These are phyloP conservation scores for Heliconius charithonia DNA, from an alignment of 2,888 invertebrate genomes.

Conservation along the genomic window DNA sequence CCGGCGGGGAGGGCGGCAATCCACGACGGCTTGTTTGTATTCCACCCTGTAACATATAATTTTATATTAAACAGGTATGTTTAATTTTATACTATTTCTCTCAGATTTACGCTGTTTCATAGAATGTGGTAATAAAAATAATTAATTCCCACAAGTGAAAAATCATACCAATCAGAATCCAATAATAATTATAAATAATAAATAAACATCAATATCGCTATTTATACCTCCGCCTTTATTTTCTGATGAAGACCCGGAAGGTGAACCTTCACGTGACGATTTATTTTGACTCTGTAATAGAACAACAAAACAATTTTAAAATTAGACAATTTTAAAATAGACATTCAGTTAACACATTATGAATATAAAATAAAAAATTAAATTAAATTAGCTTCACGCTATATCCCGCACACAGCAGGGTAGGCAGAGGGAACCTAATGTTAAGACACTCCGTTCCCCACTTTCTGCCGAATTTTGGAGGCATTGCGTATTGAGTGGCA, in stretches of 20 bases:
- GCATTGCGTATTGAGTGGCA: too few relatives aligned
- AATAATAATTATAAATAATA: too few relatives aligned
- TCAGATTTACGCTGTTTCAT: too few relatives aligned
- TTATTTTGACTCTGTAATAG: constrained; percentile 64
- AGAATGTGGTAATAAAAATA: too few relatives aligned
- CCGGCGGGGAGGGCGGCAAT: constrained; percentile 69
- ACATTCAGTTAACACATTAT: neutral
- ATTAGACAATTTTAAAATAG: too few relatives aligned
- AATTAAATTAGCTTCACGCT: neutral
- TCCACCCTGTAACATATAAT: constrained; percentile 57
- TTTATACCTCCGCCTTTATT: constrained; percentile 60
- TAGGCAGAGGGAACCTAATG: neutral
- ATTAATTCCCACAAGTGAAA: too few relatives aligned
- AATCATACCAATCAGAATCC: too few relatives aligned
- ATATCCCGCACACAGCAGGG: neutral
- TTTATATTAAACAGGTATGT: neutral
- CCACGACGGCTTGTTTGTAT: constrained; percentile 69
- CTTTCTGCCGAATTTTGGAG: too few relatives aligned
- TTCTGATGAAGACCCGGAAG: constrained; percentile 75
- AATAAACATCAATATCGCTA: neutral
- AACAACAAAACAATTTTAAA: neutral
- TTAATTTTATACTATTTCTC: too few relatives aligned
- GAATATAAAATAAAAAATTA: too few relatives aligned
- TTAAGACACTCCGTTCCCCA: too few relatives aligned
- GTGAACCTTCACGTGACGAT: constrained; percentile 76